phyloP scores from a whole-genome alignment of 2,888 invertebrate species.

The Trichogramma evanescens region DNA sequence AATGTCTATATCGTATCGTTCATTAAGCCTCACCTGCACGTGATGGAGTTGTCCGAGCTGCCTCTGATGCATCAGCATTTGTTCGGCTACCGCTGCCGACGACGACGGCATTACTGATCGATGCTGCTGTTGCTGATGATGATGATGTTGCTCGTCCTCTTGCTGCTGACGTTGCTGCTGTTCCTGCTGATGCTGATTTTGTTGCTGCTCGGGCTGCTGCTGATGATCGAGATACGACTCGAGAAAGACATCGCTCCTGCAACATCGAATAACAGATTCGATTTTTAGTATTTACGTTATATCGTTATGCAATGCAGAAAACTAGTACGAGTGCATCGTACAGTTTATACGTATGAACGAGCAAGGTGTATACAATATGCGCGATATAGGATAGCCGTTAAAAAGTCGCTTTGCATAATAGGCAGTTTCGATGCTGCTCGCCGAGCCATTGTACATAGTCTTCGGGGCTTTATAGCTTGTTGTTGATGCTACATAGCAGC shows the following conservation, averaged over 20 bases:
- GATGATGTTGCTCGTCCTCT: background rate
- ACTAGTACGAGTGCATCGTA: background rate
- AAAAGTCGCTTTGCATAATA: background rate
- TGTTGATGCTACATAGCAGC: too few species aligned
- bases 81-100: constrained; percentile 38
- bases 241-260: constrained; percentile 68
- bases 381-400: too few species aligned
- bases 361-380: too few species aligned
- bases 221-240: constrained; percentile 61
- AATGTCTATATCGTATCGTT: too few species aligned
- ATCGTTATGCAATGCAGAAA: background rate
- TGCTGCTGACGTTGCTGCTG: constrained; percentile 55
- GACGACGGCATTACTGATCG: background rate
- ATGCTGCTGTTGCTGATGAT: background rate
- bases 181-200: constrained; percentile 39
- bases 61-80: constrained; percentile 42
- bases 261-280: constrained; percentile 29
- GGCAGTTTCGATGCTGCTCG: background rate
- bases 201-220: background rate
- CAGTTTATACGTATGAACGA: too few species aligned
- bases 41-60: constrained; percentile 55
- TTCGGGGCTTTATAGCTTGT: too few species aligned
- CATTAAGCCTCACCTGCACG: constrained; percentile 38
- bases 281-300: background rate
- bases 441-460: too few species aligned